Evolutionary conservation across 2,113 vertebrate genomes (phyloP).

Genomic region (Varanus komodoensis): DNA sequence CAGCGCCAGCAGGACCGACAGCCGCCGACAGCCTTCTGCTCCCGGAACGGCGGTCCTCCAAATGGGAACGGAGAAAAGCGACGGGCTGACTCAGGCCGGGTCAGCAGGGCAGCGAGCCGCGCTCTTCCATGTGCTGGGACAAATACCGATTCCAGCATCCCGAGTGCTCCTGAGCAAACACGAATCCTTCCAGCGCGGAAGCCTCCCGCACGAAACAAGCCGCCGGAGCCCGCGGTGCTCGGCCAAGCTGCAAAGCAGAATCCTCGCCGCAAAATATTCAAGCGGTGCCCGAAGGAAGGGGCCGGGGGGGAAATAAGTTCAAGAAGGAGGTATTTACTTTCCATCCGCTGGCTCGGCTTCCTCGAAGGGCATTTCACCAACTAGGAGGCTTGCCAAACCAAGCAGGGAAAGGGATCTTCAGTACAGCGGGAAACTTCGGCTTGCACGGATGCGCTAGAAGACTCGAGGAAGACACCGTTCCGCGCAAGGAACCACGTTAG

Average conservation of each 20-base stretch:
- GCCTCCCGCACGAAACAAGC: not conserved
- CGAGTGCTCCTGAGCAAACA: not conserved
- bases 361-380: constrained; percentile 16
- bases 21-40: no score
- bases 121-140: not conserved
- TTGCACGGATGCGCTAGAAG: not conserved
- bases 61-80: not conserved
- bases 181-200: not conserved
- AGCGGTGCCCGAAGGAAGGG: not conserved
- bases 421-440: not conserved
- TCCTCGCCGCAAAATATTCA: not conserved
- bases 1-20: no score
- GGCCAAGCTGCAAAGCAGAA: constrained; percentile 2
- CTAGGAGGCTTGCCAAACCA: constrained; percentile 14
- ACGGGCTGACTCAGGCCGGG: not conserved
- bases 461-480: not conserved
- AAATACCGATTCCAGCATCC: not conserved
- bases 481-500: not conserved
- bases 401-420: constrained; percentile 13
- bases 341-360: not conserved
- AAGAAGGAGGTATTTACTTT: not conserved
- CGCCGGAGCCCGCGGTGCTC: not conserved
- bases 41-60: no score
- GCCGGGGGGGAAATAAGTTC: not conserved
- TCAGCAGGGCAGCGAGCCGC: not conserved